Percentiles rank a stretch among this genome's conserved stretches.
Conservation (phyloP, 2,113 vertebrate species). For the Xiphophorus maculatus region DNA sequence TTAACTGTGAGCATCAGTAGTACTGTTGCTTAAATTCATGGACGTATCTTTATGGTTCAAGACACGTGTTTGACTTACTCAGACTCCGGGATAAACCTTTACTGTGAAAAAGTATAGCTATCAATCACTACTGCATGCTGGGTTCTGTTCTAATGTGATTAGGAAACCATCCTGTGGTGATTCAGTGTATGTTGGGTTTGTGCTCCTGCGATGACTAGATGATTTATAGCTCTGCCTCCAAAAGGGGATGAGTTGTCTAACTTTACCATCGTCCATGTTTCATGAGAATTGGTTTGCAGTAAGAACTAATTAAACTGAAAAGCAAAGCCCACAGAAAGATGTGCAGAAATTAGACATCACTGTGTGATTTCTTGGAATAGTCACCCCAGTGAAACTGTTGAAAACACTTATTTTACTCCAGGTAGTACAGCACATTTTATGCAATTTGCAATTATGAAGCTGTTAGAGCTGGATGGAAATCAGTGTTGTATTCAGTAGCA, state of each 20-base stretch:
- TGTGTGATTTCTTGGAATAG: constrained; percentile 16
- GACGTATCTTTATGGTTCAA: no score
- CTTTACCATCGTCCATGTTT: constrained; percentile 13
- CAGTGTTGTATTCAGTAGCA: no score
- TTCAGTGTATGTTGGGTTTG: constrained; percentile 48
- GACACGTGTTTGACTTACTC: constrained; percentile 5
- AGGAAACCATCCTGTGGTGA: constrained; percentile 46
- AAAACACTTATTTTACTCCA: constrained; percentile 9
- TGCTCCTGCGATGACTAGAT: constrained; percentile 37
- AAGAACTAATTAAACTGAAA: constrained; percentile 11
- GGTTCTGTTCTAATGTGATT: constrained; percentile 41
- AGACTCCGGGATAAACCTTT: constrained; percentile 24
- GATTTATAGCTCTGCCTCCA: constrained; percentile 51
- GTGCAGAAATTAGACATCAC: neutral
- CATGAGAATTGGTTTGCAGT: neutral
- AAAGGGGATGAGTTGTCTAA: constrained; percentile 30
- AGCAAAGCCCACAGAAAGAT: constrained; percentile 9
- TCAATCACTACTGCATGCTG: constrained; percentile 44
- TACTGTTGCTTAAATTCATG: no score
- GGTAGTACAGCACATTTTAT: neutral
- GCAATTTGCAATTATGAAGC: constrained; percentile 13
- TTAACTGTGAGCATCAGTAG: no score
- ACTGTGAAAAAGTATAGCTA: constrained; percentile 18
- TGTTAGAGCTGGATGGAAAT: no score
- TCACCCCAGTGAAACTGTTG: constrained; percentile 13